These are phyloP conservation scores for Listrodromus nycthemerus DNA, from an alignment of 2,888 invertebrate genomes.

Conservation along the genomic window DNA sequence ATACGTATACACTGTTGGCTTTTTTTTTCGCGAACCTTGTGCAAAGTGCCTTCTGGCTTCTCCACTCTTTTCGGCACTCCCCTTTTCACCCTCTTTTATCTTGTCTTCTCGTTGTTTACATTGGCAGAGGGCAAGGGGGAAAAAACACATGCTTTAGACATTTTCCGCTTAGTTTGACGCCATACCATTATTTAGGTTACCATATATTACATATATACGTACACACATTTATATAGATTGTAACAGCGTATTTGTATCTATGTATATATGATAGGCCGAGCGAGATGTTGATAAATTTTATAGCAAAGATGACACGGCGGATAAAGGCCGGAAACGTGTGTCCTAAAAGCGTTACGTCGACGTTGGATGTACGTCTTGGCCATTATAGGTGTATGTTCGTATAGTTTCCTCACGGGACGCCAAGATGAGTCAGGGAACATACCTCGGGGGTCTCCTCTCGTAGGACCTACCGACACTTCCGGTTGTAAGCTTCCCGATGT, in stretches of 20 bases:
- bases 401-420: conserved; percentile 6
- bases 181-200: background rate
- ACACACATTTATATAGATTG: background rate
- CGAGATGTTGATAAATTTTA: conserved; percentile 38
- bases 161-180: conserved; percentile 1
- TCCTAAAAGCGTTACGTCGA: conserved; percentile 34
- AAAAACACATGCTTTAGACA: conserved; percentile 20
- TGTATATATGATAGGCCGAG: background rate
- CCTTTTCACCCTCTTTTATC: conserved; percentile 19
- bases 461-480: conserved; percentile 44
- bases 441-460: conserved; percentile 12
- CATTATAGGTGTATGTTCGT: background rate
- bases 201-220: background rate
- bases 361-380: conserved; percentile 12
- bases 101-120: conserved; percentile 21
- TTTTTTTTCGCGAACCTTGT: conserved; percentile 30
- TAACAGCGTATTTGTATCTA: background rate
- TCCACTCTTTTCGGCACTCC: conserved; percentile 42
- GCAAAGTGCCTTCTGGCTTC: conserved; percentile 54
- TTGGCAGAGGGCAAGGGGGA: background rate
- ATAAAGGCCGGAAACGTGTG: conserved; percentile 37
- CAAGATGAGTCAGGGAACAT: conserved; percentile 3
- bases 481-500: conserved; percentile 53
- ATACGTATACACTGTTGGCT: background rate
- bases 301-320: conserved; percentile 40